Evolutionary conservation across 2,113 vertebrate species (phyloP), one percentile per base, ranked within the genome.

Genomic region (Pygathrix nemaeus): DNA sequence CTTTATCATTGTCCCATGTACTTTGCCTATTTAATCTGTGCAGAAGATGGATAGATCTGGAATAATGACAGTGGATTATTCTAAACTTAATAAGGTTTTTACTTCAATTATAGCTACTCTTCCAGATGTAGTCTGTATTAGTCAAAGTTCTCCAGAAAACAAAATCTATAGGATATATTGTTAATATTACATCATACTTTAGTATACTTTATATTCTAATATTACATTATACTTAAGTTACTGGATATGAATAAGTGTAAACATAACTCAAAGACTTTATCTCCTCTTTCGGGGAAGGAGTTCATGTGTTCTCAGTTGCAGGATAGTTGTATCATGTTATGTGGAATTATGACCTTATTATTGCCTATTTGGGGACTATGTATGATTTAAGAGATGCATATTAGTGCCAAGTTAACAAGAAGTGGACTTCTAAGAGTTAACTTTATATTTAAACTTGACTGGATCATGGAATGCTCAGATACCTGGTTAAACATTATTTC

Each of bases 41-140:
- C 30, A 64, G 21, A 59, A 94, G 84, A 90, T 68, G 48, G 50
- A 93, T 90, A 38, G 68, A 72, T 92, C 83, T 30, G 68, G 55
- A 52, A 95, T 64, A 93, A 90, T 79, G 55, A 79, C 3, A 79
- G 52, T 83, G 79, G 59, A 76, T 88, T 68, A 68, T 73, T 95
- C 79, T 94, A 48, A 95, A 55, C 40, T 79, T 90, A 78, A 90
- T 89, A 81, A 87, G 70, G 55, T 92, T 40, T 83, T 92, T 20
- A 94, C 81, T 94, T 83, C 73, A 79, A 90, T 90, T 84, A 83
- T 32, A 92, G 70, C 57, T 82, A 84, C 75, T 78, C 43, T 64
- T 93, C 88, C 61, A 93, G 84, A 97, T 79, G 66, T 73, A 68
- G 66, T 59, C 32, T 38, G 52, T 18, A 48, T 73, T 79, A 79